Evolutionary conservation across 1,140 invertebrate genomes (phyloP).

Genomic region (Brachionus angularis): DNA sequence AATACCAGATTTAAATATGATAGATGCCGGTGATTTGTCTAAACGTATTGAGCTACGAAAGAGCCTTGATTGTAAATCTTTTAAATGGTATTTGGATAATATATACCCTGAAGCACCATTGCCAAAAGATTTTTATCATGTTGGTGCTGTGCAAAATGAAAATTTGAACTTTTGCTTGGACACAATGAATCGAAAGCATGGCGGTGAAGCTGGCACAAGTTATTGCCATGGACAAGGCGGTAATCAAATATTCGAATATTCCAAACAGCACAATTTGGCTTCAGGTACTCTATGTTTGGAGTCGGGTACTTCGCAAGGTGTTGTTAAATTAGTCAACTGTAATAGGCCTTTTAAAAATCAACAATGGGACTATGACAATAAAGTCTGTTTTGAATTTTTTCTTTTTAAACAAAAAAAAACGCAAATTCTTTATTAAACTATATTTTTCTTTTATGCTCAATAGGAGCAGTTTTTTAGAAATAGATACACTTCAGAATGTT

Average conservation of each 20-base stretch:
- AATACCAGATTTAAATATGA: constrained; percentile 54
- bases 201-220: not conserved
- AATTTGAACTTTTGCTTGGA: constrained; percentile 37
- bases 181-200: constrained; percentile 32
- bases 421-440: too few relatives aligned
- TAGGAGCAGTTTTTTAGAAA: not conserved
- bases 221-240: constrained; percentile 36
- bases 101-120: constrained; percentile 81
- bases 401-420: too few relatives aligned
- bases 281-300: constrained; percentile 1
- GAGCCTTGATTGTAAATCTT: constrained; percentile 80
- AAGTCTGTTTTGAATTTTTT: too few relatives aligned
- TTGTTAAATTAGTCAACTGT: constrained; percentile 3
- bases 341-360: not conserved
- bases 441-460: too few relatives aligned
- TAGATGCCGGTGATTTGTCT: constrained; percentile 62
- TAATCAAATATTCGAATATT: constrained; percentile 40
- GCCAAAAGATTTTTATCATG: constrained; percentile 48
- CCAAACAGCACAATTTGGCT: constrained; percentile 7
- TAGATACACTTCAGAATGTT: constrained; percentile 14
- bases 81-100: constrained; percentile 91
- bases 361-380: constrained; percentile 43
- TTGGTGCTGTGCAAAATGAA: constrained; percentile 27
- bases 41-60: constrained; percentile 68
- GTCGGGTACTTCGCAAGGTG: not conserved